A percentile compares a stretch with the other conserved stretches of the same genome.
Evolutionary conservation across 2,888 invertebrate genomes (phyloP).

Genomic region (Brachylomia viminalis): DNA sequence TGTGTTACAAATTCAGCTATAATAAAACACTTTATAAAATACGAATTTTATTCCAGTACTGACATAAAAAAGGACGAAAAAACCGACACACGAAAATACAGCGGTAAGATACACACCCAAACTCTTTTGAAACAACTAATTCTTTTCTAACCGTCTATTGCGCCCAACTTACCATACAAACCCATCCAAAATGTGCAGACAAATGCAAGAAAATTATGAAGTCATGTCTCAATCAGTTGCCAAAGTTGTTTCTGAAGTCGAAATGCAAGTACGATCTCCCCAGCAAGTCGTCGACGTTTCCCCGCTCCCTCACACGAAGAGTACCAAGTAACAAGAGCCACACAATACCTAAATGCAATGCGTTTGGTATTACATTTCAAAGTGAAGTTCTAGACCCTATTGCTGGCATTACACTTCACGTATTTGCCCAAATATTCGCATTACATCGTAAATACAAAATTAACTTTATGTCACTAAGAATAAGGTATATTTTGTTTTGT

Average conservation of each 20-base stretch:
- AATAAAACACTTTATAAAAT: background rate
- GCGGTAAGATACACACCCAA: conserved; percentile 75
- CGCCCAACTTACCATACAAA: conserved; percentile 50
- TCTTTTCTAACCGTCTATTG: conserved; percentile 48
- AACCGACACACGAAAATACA: conserved; percentile 81
- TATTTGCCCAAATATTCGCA: conserved; percentile 12
- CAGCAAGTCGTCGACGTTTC: conserved; percentile 85
- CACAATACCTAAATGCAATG: conserved; percentile 87
- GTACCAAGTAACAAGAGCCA: conserved; percentile 84
- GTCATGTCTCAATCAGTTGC: conserved; percentile 85
- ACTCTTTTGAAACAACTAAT: conserved; percentile 2
- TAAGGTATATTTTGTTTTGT: conserved; percentile 38
- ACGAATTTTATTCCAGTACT: conserved; percentile 78
- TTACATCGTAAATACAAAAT: conserved; percentile 10
- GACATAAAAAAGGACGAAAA: conserved; percentile 83
- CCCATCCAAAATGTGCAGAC: conserved; percentile 75
- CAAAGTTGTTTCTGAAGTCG: conserved; percentile 85
- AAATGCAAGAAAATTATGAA: conserved; percentile 88
- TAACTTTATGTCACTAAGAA: background rate
- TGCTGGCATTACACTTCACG: conserved; percentile 22
- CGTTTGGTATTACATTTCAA: conserved; percentile 75
- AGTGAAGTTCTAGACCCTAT: conserved; percentile 61
- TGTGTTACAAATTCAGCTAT: too few species aligned
- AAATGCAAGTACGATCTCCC: conserved; percentile 82
- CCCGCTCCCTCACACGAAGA: conserved; percentile 80